Conservation (phyloP, 1,140 invertebrate species). For the Oryctes rhinoceros region DNA sequence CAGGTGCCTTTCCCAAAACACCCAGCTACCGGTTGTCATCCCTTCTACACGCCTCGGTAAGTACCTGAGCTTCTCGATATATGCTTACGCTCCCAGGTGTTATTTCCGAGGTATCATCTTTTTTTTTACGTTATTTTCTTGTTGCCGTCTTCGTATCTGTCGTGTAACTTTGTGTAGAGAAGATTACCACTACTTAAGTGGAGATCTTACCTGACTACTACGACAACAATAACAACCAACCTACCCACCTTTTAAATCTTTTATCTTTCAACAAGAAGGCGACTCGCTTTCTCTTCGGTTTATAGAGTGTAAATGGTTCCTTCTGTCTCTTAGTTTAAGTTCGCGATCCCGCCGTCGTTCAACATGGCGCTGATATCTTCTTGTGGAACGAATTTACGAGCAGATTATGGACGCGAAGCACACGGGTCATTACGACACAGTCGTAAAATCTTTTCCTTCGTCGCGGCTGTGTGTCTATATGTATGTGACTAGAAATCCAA, state of each 20-base stretch:
- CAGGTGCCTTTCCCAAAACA: neutral
- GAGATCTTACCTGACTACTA: neutral
- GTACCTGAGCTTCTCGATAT: neutral
- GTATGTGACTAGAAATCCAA: neutral
- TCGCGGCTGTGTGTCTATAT: neutral
- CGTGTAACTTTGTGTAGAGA: neutral
- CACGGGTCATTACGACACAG: neutral
- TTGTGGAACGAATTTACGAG: neutral
- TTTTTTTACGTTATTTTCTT: neutral
- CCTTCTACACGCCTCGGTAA: neutral
- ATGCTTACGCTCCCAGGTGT: neutral
- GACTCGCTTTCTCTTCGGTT: neutral
- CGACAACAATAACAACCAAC: neutral
- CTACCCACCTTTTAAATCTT: neutral
- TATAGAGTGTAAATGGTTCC: too few species aligned
- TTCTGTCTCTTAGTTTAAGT: neutral
- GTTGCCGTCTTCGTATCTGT: neutral
- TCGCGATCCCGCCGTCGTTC: neutral
- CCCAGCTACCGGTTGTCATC: conserved; percentile 8
- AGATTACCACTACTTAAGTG: conserved; percentile 10
- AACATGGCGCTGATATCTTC: neutral
- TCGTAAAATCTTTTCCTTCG: neutral
- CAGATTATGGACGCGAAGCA: neutral
- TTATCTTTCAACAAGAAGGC: neutral
- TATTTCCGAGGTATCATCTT: neutral